phyloP scores from a whole-genome alignment of 2,113 vertebrate species.

The Corythornis madagascariensis region DNA sequence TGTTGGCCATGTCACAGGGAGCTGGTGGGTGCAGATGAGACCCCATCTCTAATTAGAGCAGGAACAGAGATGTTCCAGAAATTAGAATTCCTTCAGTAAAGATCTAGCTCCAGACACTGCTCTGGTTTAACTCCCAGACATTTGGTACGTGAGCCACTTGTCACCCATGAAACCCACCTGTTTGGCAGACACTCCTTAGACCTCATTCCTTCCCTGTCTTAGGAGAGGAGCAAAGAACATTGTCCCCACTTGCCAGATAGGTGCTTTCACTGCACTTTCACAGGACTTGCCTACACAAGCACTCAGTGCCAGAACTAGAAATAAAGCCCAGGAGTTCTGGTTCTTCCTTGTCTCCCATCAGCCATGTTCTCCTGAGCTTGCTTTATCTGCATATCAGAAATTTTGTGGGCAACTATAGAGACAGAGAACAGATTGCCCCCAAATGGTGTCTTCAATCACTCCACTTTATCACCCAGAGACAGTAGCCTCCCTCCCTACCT shows the following conservation, averaged over 20 bases:
- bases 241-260: neutral
- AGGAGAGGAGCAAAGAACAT: neutral
- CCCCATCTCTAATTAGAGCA: neutral
- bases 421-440: conserved; percentile 57
- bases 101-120: neutral
- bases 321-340: neutral
- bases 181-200: neutral
- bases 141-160: neutral
- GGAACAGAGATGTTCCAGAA: neutral
- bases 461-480: conserved; percentile 49
- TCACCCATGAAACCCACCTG: neutral
- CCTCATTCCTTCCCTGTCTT: neutral
- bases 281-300: neutral
- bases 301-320: neutral
- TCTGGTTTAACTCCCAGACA: neutral
- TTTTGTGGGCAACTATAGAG: conserved; percentile 12
- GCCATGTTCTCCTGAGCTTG: neutral
- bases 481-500: conserved; percentile 59
- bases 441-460: conserved; percentile 57
- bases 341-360: neutral
- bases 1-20: neutral
- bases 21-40: neutral
- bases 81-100: neutral
- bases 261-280: neutral
- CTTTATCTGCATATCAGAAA: neutral